A percentile compares a stretch with the other conserved stretches of the same genome.
These are phyloP conservation scores for Notothenia rossii DNA, from an alignment of 2,113 vertebrate genomes.

Conservation along the genomic window DNA sequence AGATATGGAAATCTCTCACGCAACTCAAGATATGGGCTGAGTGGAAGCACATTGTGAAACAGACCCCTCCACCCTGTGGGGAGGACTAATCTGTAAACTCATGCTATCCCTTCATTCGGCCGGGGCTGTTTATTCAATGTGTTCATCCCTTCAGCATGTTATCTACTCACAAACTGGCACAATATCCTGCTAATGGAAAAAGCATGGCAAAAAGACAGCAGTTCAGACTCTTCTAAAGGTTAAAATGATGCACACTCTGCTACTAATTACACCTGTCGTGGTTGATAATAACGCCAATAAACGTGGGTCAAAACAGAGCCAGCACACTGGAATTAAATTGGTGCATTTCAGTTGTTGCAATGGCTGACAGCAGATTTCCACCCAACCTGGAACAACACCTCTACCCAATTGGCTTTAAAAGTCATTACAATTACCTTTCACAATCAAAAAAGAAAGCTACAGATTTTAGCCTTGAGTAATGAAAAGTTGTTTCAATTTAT, in stretches of 20 bases:
- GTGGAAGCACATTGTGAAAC: slow-evolving; percentile 86
- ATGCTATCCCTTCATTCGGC: slow-evolving; percentile 74
- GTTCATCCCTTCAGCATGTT: slow-evolving; percentile 63
- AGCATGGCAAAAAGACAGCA: slow-evolving; percentile 27
- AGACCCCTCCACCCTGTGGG: slow-evolving; percentile 71
- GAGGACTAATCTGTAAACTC: slow-evolving; percentile 71
- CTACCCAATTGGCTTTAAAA: neutral
- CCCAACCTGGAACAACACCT: neutral
- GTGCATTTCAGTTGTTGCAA: neutral
- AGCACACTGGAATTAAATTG: neutral
- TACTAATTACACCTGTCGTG: neutral
- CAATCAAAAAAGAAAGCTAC: neutral
- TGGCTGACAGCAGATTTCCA: neutral
- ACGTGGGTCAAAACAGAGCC: neutral
- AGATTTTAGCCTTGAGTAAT: no score
- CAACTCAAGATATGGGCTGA: slow-evolving; percentile 87
- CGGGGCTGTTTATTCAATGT: slow-evolving; percentile 68
- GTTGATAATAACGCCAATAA: neutral
- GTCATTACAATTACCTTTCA: neutral
- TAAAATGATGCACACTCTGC: neutral
- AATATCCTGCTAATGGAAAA: slow-evolving; percentile 57
- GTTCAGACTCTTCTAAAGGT: neutral
- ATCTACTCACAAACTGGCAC: slow-evolving; percentile 55
- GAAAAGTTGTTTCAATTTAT: neutral
- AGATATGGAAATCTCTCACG: slow-evolving; percentile 91